Evolutionary conservation across 2,888 invertebrate species (phyloP).

Genomic region (Drosophila nigritarsus): DNA sequence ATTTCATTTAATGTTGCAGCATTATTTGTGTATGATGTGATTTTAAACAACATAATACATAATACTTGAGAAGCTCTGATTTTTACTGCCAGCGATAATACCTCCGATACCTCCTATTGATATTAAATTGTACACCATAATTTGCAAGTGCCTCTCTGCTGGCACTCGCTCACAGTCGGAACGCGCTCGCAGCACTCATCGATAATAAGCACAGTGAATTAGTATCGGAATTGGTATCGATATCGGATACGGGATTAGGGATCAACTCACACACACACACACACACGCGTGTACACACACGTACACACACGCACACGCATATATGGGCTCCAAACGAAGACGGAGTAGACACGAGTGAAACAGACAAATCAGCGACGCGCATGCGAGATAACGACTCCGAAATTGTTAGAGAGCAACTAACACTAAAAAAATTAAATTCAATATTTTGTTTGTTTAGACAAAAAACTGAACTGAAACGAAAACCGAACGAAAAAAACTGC

Average conservation of each 20-base stretch:
- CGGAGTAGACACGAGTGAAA: slow-evolving; percentile 14
- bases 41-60: slow-evolving; percentile 52
- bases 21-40: slow-evolving; percentile 45
- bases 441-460: slow-evolving; percentile 83
- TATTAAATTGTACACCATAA: slow-evolving; percentile 57
- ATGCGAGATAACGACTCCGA: slow-evolving; percentile 84
- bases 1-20: slow-evolving; percentile 19
- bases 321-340: neutral
- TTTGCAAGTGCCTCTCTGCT: slow-evolving; percentile 41
- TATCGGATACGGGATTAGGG: slow-evolving; percentile 15
- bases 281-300: slow-evolving; percentile 22
- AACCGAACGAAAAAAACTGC: slow-evolving; percentile 56
- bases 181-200: slow-evolving; percentile 8
- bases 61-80: slow-evolving; percentile 50
- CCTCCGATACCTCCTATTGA: slow-evolving; percentile 45
- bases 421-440: slow-evolving; percentile 84
- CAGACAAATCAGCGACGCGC: slow-evolving; percentile 74
- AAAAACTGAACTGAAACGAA: slow-evolving; percentile 68
- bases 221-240: slow-evolving; percentile 9
- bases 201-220: neutral
- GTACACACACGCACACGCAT: slow-evolving; percentile 24
- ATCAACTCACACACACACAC: slow-evolving; percentile 19
- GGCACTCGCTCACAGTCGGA: slow-evolving; percentile 17
- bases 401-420: slow-evolving; percentile 84
- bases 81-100: slow-evolving; percentile 62